phyloP scores from a whole-genome alignment of 2,888 invertebrate species.

The Pimpla rufipes region DNA sequence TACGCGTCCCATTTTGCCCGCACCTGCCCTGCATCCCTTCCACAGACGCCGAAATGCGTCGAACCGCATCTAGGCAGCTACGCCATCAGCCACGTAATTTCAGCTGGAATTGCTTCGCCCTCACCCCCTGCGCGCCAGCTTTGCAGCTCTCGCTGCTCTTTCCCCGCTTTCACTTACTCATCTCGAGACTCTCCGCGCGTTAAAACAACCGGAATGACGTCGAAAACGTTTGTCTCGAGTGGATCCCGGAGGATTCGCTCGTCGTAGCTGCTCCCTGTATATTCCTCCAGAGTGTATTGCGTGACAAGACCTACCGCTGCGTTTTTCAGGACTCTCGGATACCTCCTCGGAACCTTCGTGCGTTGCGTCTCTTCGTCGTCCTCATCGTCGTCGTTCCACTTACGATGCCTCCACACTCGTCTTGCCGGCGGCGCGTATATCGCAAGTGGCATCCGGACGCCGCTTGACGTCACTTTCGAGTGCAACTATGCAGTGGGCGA shows the following conservation, averaged over 20 bases:
- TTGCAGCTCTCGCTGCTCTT: not conserved
- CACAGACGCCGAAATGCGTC: not conserved
- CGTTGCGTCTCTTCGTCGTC: no score
- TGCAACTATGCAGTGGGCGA: not conserved
- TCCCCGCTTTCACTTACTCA: conserved; percentile 25
- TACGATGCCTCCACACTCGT: conserved; percentile 26
- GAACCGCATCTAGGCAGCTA: not conserved
- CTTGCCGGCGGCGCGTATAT: conserved; percentile 5
- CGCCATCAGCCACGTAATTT: conserved; percentile 22
- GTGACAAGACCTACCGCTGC: conserved; percentile 51
- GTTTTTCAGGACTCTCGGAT: conserved; percentile 41
- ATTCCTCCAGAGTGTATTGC: conserved; percentile 34
- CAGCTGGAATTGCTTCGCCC: conserved; percentile 22
- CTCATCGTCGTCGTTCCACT: conserved; percentile 10
- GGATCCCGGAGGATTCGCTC: conserved; percentile 43
- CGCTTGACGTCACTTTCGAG: conserved; percentile 39
- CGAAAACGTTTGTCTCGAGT: conserved; percentile 68
- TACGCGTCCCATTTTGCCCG: no score
- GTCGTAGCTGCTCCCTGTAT: conserved; percentile 8
- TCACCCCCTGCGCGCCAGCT: not conserved
- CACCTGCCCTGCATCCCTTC: no score
- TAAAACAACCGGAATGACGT: conserved; percentile 72
- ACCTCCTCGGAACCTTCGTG: conserved; percentile 32
- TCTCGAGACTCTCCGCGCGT: conserved; percentile 67
- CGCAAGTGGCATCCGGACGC: not conserved